Evolutionary conservation across 2,113 vertebrate genomes (phyloP).

Genomic region (Channa maculata): DNA sequence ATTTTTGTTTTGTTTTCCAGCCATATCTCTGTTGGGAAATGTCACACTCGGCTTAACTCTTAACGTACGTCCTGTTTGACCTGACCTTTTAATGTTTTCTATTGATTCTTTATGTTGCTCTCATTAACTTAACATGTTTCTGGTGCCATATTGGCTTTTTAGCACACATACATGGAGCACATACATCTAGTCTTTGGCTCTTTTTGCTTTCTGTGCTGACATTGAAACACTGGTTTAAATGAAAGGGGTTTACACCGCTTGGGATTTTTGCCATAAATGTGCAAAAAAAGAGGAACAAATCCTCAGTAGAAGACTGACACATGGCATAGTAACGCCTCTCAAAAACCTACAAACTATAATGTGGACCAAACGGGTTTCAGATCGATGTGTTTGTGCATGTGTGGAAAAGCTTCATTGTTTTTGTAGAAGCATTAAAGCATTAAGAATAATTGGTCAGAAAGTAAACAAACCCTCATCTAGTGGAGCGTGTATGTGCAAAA

Average conservation of each 20-base stretch:
- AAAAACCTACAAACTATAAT: slow-evolving; percentile 43
- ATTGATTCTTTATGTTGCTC: slow-evolving; percentile 51
- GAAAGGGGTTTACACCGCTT: slow-evolving; percentile 11
- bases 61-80: slow-evolving; percentile 18
- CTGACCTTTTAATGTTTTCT: slow-evolving; percentile 65
- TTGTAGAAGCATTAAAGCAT: slow-evolving; percentile 23
- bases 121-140: slow-evolving; percentile 55
- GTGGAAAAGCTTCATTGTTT: slow-evolving; percentile 1
- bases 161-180: slow-evolving; percentile 39
- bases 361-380: slow-evolving; percentile 74
- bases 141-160: slow-evolving; percentile 71
- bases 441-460: background rate
- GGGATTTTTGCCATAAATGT: slow-evolving; percentile 32
- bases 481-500: slow-evolving; percentile 33
- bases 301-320: slow-evolving; percentile 6
- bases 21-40: slow-evolving; percentile 38
- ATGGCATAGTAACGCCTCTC: slow-evolving; percentile 26
- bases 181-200: slow-evolving; percentile 36
- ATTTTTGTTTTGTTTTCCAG: slow-evolving; percentile 43
- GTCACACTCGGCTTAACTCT: slow-evolving; percentile 26
- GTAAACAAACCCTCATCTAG: slow-evolving; percentile 11
- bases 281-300: slow-evolving; percentile 2
- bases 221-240: slow-evolving; percentile 51
- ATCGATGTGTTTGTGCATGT: slow-evolving; percentile 2
- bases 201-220: slow-evolving; percentile 50